A percentile compares a stretch with the other conserved stretches of the same genome.
Conservation (phyloP, 2,888 invertebrate genomes). For the Platycheirus rosarum region DNA sequence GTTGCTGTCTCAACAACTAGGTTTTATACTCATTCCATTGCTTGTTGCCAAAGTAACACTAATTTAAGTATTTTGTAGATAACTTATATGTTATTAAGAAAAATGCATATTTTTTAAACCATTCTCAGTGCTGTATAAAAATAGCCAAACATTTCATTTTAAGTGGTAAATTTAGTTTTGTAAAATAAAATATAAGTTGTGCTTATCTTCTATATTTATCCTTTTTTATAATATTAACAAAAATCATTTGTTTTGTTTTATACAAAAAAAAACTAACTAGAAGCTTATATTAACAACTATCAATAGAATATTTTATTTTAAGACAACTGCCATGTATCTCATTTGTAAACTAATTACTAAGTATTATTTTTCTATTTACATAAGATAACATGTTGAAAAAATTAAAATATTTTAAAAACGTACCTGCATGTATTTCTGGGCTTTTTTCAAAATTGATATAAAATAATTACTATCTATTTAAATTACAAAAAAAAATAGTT, state of each 20-base stretch:
- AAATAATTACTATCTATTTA: slow-evolving; percentile 20
- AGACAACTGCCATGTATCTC: too few relatives aligned
- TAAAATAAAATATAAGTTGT: slow-evolving; percentile 9
- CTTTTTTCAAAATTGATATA: slow-evolving; percentile 4
- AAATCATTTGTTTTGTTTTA: neutral
- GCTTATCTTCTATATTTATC: neutral
- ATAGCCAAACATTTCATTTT: slow-evolving; percentile 53
- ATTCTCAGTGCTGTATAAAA: slow-evolving; percentile 40
- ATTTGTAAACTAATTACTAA: too few relatives aligned
- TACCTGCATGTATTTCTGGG: slow-evolving; percentile 62
- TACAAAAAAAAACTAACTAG: neutral
- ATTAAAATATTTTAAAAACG: slow-evolving; percentile 16
- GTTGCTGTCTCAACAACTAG: slow-evolving; percentile 65
- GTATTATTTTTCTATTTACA: neutral
- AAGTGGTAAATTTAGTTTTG: slow-evolving; percentile 45
- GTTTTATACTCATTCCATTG: slow-evolving; percentile 53
- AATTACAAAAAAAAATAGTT: slow-evolving; percentile 6
- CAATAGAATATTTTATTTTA: too few relatives aligned
- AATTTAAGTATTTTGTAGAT: slow-evolving; percentile 23
- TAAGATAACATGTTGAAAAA: neutral
- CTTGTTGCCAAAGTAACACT: slow-evolving; percentile 45
- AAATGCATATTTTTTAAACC: slow-evolving; percentile 3
- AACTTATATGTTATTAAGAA: neutral
- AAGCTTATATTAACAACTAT: too few relatives aligned
- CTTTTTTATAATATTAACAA: neutral